Percentiles rank a stretch among this genome's conserved stretches.
These are phyloP conservation scores for Planococcus citri DNA, from an alignment of 1,140 invertebrate genomes.

Conservation along the genomic window DNA sequence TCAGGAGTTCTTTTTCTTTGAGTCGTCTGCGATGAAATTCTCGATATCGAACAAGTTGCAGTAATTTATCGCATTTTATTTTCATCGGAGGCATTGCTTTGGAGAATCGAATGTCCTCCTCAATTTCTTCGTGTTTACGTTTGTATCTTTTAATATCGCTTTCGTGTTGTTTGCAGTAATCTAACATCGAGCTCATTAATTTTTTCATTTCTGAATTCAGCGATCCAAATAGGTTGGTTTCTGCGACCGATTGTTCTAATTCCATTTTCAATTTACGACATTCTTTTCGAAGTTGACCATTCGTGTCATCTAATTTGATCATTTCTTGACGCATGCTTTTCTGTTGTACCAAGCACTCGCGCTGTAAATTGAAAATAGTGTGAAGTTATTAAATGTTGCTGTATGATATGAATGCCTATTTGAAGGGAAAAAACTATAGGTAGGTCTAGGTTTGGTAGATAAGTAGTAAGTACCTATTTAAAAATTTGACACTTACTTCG, in stretches of 20 bases:
- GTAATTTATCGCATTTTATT: conserved; percentile 5
- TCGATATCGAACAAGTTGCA: neutral
- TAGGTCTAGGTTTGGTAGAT: too few relatives aligned
- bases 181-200: conserved; percentile 90
- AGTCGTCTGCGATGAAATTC: neutral
- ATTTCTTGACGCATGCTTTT: conserved; percentile 87
- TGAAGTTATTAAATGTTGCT: neutral
- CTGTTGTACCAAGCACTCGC: conserved; percentile 85
- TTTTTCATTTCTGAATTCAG: conserved; percentile 97
- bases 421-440: neutral
- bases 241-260: conserved; percentile 94
- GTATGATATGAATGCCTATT: neutral
- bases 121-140: conserved; percentile 72
- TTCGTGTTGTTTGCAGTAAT: conserved; percentile 91
- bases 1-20: conserved; percentile 2
- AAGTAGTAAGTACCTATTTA: neutral
- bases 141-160: conserved; percentile 87
- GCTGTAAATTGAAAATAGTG: conserved; percentile 40
- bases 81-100: neutral
- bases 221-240: conserved; percentile 94
- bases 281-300: conserved; percentile 74
- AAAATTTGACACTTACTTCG: conserved; percentile 3
- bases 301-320: conserved; percentile 88
- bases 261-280: conserved; percentile 95
- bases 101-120: conserved; percentile 42